Evolutionary conservation across 2,888 invertebrate genomes (phyloP).

Genomic region (Pimpla rufipes): DNA sequence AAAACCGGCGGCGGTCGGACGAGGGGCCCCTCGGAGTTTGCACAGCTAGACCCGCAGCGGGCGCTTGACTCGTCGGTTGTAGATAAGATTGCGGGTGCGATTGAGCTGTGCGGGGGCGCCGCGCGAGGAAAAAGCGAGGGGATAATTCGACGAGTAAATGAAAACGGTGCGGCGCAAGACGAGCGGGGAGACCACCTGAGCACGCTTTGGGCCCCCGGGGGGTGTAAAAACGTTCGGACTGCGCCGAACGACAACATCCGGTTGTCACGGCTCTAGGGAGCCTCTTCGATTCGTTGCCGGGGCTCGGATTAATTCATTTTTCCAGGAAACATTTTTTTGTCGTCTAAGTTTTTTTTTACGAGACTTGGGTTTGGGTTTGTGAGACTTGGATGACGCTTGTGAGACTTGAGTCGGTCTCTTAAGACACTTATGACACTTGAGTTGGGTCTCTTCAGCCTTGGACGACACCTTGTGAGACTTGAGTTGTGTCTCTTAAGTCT

Average conservation of each 20-base stretch:
- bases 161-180: not conserved
- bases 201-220: not conserved
- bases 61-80: slow-evolving; percentile 2
- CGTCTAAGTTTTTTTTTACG: no score
- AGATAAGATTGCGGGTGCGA: slow-evolving; percentile 18
- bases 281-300: no score
- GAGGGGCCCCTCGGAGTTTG: not conserved
- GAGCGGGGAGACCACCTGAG: slow-evolving; percentile 5
- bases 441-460: no score
- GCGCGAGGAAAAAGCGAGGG: not conserved
- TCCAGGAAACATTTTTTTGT: no score
- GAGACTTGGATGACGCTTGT: not conserved
- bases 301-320: no score
- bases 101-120: no score
- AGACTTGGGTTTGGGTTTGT: not conserved
- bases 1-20: not conserved
- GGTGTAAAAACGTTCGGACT: not conserved
- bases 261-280: no score
- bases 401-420: no score
- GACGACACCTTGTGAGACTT: no score
- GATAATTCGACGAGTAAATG: slow-evolving; percentile 25
- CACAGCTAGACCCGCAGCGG: slow-evolving; percentile 14
- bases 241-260: not conserved
- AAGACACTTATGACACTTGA: no score
- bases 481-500: no score